These are phyloP conservation scores for Chloropsis cyanopogon DNA, from an alignment of 2,113 vertebrate genomes.

Conservation along the genomic window DNA sequence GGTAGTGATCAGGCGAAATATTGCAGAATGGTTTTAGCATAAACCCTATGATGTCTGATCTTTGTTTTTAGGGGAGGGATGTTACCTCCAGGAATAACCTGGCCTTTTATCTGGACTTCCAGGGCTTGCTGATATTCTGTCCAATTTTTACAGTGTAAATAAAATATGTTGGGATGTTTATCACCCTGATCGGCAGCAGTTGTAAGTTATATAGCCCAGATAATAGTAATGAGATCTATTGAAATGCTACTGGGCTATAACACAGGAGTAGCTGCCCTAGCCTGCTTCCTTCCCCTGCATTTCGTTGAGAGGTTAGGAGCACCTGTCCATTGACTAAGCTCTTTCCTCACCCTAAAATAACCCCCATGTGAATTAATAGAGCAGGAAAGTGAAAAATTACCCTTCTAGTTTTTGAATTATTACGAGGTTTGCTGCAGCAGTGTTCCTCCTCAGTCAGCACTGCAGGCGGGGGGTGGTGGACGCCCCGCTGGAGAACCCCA, in stretches of 20 bases:
- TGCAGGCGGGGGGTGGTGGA: too few species aligned
- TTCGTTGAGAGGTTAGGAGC: background rate
- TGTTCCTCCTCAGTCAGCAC: too few species aligned
- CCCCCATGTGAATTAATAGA: background rate
- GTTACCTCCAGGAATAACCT: background rate
- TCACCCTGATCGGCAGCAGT: background rate
- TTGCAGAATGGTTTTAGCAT: background rate
- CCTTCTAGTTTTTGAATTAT: background rate
- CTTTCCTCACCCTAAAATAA: background rate
- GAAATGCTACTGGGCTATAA: background rate
- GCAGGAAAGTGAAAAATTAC: background rate
- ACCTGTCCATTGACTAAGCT: background rate
- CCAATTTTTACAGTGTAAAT: background rate
- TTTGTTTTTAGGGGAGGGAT: background rate
- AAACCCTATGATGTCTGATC: background rate
- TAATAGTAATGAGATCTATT: background rate
- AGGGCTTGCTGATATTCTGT: background rate
- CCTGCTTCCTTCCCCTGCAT: background rate
- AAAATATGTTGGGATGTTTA: slow-evolving; percentile 1
- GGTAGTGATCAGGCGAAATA: fast-evolving
- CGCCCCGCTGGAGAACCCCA: too few species aligned
- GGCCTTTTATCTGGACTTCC: background rate
- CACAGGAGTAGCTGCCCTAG: background rate
- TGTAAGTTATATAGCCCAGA: background rate
- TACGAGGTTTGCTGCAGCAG: background rate